Evolutionary conservation across 2,113 vertebrate species (phyloP).

Genomic region (Archocentrus centrarchus): DNA sequence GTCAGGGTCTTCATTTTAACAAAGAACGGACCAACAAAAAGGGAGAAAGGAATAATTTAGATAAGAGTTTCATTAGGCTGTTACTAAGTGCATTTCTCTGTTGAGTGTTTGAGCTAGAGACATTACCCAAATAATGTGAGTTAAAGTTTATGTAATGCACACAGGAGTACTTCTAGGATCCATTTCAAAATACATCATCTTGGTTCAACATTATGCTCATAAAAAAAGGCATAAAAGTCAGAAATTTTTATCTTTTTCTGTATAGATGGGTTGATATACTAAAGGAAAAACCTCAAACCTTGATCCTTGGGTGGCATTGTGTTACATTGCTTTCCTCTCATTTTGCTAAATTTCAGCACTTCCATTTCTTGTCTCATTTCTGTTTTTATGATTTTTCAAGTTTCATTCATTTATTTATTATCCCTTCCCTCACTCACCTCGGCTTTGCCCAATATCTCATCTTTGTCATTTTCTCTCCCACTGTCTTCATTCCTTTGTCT

Average conservation of each 20-base stretch:
- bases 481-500: slow-evolving; percentile 42
- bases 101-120: neutral
- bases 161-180: neutral
- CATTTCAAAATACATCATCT: too few species aligned
- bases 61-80: neutral
- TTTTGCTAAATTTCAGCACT: slow-evolving; percentile 10
- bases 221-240: neutral
- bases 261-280: neutral
- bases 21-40: neutral
- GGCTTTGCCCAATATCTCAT: slow-evolving; percentile 10
- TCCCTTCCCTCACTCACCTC: slow-evolving; percentile 20
- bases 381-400: slow-evolving; percentile 11
- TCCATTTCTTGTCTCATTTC: slow-evolving; percentile 22
- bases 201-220: neutral
- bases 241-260: neutral
- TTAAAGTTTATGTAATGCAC: neutral
- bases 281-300: neutral
- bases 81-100: neutral
- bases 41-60: neutral
- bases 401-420: slow-evolving; percentile 20
- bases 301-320: neutral
- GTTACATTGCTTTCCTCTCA: neutral
- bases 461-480: slow-evolving; percentile 43
- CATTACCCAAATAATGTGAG: neutral
- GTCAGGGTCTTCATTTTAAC: neutral